Evolutionary conservation across 2,888 invertebrate species (phyloP).

Genomic region (Idaea biselata): DNA sequence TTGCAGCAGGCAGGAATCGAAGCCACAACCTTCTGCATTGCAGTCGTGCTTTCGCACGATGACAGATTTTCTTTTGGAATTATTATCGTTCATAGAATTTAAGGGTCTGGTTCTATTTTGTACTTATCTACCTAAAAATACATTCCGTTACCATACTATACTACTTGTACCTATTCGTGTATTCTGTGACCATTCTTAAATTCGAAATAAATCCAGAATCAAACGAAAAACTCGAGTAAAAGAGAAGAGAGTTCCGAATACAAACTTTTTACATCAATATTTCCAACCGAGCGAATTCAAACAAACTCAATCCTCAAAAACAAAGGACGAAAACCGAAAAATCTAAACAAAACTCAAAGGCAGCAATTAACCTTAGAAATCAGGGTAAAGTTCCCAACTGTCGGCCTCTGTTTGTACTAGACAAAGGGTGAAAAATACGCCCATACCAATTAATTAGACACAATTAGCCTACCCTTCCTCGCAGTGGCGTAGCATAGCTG

Average conservation of each 20-base stretch:
- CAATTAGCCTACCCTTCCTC: slow-evolving; percentile 74
- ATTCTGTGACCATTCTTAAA: too few relatives aligned
- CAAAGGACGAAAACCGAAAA: slow-evolving; percentile 41
- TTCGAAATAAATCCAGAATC: not conserved
- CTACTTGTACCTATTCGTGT: too few relatives aligned
- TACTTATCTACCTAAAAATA: too few relatives aligned
- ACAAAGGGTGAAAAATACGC: slow-evolving; percentile 68
- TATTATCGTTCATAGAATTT: too few relatives aligned
- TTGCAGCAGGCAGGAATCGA: too few relatives aligned
- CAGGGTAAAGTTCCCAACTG: slow-evolving; percentile 46
- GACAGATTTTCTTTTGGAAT: too few relatives aligned
- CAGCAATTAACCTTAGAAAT: slow-evolving; percentile 55
- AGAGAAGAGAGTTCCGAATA: not conserved
- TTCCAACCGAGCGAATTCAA: not conserved
- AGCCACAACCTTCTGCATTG: too few relatives aligned
- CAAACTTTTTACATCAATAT: not conserved
- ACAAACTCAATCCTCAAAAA: slow-evolving; percentile 15
- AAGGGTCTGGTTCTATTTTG: too few relatives aligned
- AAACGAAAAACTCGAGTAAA: not conserved
- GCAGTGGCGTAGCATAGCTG: not conserved
- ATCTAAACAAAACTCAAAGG: slow-evolving; percentile 20
- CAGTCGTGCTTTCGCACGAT: too few relatives aligned
- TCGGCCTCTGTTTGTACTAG: slow-evolving; percentile 47
- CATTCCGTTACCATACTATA: too few relatives aligned
- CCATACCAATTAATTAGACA: slow-evolving; percentile 75